These are phyloP conservation scores for Poeciliopsis turneri DNA, from an alignment of 2,797 vertebrate genomes.

Conservation along the genomic window DNA sequence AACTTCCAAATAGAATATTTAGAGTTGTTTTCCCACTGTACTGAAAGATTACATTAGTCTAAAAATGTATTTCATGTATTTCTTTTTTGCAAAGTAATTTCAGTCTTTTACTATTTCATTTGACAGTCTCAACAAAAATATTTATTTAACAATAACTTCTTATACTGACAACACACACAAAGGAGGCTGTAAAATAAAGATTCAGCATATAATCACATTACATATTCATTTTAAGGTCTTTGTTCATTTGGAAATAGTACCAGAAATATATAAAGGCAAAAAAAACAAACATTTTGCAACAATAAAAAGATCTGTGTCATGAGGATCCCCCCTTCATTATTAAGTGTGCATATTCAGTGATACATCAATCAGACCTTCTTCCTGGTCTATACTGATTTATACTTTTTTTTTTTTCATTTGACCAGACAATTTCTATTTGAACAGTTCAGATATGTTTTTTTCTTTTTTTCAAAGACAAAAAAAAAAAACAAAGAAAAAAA, in stretches of 20 bases:
- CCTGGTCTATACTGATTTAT: not conserved
- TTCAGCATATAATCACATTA: not conserved
- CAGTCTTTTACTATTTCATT: not conserved
- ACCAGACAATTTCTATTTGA: not conserved
- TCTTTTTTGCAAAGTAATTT: not conserved
- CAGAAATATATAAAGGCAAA: not conserved
- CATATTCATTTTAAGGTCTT: not conserved
- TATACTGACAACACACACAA: not conserved
- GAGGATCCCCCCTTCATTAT: not conserved
- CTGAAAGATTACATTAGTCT: not conserved
- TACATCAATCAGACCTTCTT: not conserved
- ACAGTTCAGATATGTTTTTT: not conserved
- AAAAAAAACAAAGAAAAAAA: not conserved
- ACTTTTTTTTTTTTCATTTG: not conserved
- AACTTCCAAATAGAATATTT: not conserved
- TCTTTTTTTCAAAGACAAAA: not conserved
- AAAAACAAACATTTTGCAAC: not conserved
- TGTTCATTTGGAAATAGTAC: not conserved
- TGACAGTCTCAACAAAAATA: not conserved
- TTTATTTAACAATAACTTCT: not conserved
- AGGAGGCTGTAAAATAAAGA: not conserved
- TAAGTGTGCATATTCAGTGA: not conserved
- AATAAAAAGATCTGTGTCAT: not conserved
- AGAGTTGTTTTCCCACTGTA: not conserved
- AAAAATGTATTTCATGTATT: not conserved